Evolutionary conservation across 2,888 invertebrate genomes (phyloP).

Genomic region (Thymelicus sylvestris): DNA sequence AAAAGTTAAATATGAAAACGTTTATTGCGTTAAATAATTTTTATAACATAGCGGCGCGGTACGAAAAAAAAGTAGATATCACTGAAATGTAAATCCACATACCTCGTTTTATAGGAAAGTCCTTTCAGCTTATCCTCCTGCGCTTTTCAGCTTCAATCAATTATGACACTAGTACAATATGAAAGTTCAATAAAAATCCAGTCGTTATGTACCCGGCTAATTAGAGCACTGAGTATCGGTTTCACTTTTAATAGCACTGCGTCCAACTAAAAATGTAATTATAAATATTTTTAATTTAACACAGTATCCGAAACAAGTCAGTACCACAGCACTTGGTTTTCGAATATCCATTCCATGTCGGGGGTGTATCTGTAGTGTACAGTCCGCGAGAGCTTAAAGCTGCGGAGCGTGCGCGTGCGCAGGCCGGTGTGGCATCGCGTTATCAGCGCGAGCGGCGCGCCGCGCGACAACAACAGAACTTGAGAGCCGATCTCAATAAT

Average conservation of each 20-base stretch:
- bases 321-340: constrained; percentile 58
- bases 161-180: constrained; percentile 43
- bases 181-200: constrained; percentile 44
- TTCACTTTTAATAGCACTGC: constrained; percentile 65
- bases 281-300: constrained; percentile 51
- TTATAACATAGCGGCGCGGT: not conserved
- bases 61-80: not conserved
- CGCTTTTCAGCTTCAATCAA: constrained; percentile 51
- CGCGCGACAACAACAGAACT: constrained; percentile 84
- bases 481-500: constrained; percentile 83
- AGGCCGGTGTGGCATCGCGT: constrained; percentile 80
- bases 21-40: not conserved
- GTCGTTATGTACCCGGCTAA: constrained; percentile 46
- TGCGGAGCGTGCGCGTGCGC: constrained; percentile 77
- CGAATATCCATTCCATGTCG: constrained; percentile 76
- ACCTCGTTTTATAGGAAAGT: constrained; percentile 54
- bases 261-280: constrained; percentile 49
- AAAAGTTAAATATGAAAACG: no score
- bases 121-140: constrained; percentile 50
- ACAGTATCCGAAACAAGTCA: constrained; percentile 56
- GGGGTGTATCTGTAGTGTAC: constrained; percentile 49
- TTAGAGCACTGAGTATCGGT: constrained; percentile 60
- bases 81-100: constrained; percentile 43
- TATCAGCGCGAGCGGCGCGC: constrained; percentile 81
- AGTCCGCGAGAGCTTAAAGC: constrained; percentile 71